phyloP scores from a whole-genome alignment of 1,140 invertebrate genomes.

The Trachymyrmex septentrionalis region DNA sequence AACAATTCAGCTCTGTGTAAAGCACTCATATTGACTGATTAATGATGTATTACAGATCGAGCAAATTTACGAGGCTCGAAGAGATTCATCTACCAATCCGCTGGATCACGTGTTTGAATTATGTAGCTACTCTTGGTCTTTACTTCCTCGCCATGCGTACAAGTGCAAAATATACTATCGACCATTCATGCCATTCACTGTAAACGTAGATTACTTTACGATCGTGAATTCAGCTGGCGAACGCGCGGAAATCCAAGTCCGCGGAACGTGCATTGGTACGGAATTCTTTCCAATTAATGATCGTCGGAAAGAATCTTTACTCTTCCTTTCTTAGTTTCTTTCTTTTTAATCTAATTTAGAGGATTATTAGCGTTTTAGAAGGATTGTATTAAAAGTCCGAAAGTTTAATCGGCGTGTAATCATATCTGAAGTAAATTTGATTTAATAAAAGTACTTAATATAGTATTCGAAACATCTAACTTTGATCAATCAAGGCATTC shows the following conservation, averaged over 20 bases:
- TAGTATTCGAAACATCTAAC: no score
- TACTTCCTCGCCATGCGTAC: constrained; percentile 67
- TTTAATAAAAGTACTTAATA: no score
- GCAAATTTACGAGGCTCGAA: constrained; percentile 72
- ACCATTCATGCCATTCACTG: constrained; percentile 66
- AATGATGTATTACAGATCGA: constrained; percentile 61
- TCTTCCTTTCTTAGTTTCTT: no score
- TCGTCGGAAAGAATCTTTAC: neutral
- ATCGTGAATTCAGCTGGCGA: constrained; percentile 64
- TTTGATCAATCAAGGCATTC: no score
- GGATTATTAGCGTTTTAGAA: no score
- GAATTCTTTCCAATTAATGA: neutral
- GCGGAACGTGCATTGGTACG: constrained; percentile 74
- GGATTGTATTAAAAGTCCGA: no score
- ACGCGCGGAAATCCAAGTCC: constrained; percentile 63
- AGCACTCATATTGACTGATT: neutral
- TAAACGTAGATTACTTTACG: constrained; percentile 78
- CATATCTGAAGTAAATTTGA: no score
- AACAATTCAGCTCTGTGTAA: neutral
- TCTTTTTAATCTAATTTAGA: no score
- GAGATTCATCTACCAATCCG: constrained; percentile 77
- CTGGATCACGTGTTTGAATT: constrained; percentile 79
- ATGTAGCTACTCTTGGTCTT: constrained; percentile 74
- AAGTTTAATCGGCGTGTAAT: no score
- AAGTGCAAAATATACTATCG: constrained; percentile 76